Percentiles rank a stretch among this genome's conserved stretches.
Conservation (phyloP, 2,888 invertebrate genomes). For the Melanostoma scalare region DNA sequence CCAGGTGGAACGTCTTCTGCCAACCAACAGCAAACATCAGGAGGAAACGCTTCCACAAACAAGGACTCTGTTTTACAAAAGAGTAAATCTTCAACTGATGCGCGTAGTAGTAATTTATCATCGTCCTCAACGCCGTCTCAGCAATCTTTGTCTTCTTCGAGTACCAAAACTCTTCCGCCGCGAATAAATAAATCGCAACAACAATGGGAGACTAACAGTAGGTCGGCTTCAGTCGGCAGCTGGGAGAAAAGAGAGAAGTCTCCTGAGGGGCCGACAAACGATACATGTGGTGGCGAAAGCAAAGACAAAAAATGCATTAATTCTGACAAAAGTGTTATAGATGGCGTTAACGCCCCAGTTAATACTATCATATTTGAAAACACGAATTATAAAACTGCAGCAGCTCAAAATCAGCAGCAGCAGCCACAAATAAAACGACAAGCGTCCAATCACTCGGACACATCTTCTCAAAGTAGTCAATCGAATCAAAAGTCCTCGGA, state of each 20-base stretch:
- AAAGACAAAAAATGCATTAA: conserved; percentile 56
- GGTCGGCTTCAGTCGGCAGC: conserved; percentile 49
- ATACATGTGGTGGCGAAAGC: conserved; percentile 49
- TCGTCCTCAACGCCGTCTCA: conserved; percentile 37
- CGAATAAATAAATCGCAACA: conserved; percentile 57
- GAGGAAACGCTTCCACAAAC: conserved; percentile 82
- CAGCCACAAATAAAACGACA: conserved; percentile 82
- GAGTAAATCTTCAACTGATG: conserved; percentile 70
- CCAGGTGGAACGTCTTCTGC: conserved; percentile 31
- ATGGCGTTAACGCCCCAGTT: conserved; percentile 90
- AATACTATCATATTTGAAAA: conserved; percentile 96
- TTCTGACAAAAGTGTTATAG: conserved; percentile 81
- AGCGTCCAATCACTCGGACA: conserved; percentile 78
- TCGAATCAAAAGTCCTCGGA: conserved; percentile 57
- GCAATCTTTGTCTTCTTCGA: conserved; percentile 58
- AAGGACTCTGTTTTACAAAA: conserved; percentile 74
- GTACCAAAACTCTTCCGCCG: conserved; percentile 54
- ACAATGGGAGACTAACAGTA: conserved; percentile 60
- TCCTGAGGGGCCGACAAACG: conserved; percentile 42
- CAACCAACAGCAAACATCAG: conserved; percentile 78
- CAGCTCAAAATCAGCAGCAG: conserved; percentile 83
- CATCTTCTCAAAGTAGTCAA: conserved; percentile 52
- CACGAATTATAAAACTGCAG: conserved; percentile 91
- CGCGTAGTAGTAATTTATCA: conserved; percentile 50
- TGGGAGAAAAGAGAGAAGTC: conserved; percentile 64